Conservation (phyloP, 2,797 vertebrate genomes). For the Anas bahamensis region DNA sequence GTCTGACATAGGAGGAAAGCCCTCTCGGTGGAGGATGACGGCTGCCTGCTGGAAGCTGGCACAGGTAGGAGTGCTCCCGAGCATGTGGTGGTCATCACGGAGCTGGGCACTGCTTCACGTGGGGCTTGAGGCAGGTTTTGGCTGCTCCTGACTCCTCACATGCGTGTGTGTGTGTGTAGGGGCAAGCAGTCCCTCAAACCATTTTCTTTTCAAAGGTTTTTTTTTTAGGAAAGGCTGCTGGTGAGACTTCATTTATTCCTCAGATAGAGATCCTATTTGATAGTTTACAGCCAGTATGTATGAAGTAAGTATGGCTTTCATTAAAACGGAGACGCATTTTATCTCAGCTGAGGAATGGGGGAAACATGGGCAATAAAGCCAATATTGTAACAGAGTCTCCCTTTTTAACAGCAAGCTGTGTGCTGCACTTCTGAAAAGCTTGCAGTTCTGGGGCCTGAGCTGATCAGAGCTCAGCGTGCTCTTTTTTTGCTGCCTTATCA, state of each 20-base stretch:
- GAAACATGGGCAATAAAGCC: slow-evolving; percentile 22
- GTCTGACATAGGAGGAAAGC: neutral
- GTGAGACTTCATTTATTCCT: neutral
- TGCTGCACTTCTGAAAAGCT: slow-evolving; percentile 17
- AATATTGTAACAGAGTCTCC: slow-evolving; percentile 36
- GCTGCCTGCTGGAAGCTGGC: too few relatives aligned
- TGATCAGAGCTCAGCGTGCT: slow-evolving; percentile 29
- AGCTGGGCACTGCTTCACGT: neutral
- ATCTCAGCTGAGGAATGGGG: slow-evolving; percentile 13
- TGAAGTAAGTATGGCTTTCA: slow-evolving; percentile 31
- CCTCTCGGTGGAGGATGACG: neutral
- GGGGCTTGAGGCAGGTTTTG: neutral
- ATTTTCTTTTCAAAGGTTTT: neutral
- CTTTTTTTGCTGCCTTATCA: neutral
- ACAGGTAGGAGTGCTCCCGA: neutral
- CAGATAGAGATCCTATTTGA: neutral
- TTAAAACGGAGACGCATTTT: slow-evolving; percentile 35
- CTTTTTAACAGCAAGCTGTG: neutral
- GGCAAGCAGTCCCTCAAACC: neutral
- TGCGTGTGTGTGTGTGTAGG: accelerated
- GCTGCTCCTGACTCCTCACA: neutral
- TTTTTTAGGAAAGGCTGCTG: neutral
- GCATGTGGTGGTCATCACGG: accelerated
- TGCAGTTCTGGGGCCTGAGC: slow-evolving; percentile 10
- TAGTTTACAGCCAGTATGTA: slow-evolving; percentile 3